Percentiles rank a stretch among this genome's conserved stretches.
phyloP scores from a whole-genome alignment of 2,888 invertebrate genomes.

The Cataglyphis albicans region DNA sequence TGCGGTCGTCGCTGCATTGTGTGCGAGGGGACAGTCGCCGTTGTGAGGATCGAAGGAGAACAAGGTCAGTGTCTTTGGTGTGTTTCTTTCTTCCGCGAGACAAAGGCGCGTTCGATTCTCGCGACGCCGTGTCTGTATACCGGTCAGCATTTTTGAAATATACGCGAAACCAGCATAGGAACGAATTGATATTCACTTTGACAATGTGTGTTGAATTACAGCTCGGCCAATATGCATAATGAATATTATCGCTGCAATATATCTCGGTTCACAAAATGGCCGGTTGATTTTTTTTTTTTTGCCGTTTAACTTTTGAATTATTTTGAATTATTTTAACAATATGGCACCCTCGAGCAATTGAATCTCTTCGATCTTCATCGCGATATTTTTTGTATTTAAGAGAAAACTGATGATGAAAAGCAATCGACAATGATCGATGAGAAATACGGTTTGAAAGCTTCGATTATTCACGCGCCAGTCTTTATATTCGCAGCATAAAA shows the following conservation, averaged over 20 bases:
- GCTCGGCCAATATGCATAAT: neutral
- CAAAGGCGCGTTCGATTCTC: conserved; percentile 34
- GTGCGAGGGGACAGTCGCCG: neutral
- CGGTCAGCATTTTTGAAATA: neutral
- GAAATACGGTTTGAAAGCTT: neutral
- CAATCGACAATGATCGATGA: conserved; percentile 13
- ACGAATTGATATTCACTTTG: neutral
- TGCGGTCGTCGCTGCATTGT: neutral
- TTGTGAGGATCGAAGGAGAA: conserved; percentile 18
- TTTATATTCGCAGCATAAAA: neutral
- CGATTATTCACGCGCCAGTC: neutral
- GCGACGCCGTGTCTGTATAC: neutral
- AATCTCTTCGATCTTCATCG: conserved; percentile 21
- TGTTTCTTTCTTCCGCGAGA: conserved; percentile 1
- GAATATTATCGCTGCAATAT: neutral
- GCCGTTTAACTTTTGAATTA: conserved; percentile 57
- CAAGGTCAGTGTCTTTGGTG: conserved; percentile 36
- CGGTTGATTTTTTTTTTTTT: neutral
- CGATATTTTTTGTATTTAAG: neutral
- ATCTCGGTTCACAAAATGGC: neutral
- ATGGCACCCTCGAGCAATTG: conserved; percentile 65
- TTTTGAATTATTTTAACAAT: conserved; percentile 65
- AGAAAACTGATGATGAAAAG: neutral
- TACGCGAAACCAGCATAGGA: neutral
- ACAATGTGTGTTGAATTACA: neutral